These are phyloP conservation scores for Cremastinae sp. DNA, from an alignment of 2,888 invertebrate species.

Conservation along the genomic window DNA sequence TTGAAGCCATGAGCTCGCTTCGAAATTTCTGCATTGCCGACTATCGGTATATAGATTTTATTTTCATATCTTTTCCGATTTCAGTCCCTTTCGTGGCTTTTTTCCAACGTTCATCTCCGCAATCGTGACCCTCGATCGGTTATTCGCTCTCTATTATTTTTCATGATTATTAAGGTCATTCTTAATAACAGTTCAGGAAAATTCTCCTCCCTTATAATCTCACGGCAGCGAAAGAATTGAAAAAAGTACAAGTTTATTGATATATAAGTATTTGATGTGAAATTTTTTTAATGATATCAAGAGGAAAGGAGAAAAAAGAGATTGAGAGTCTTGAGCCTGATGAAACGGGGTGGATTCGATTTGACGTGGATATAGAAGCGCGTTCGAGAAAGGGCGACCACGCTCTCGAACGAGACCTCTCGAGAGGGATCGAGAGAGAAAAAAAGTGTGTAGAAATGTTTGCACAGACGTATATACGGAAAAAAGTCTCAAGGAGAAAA, in stretches of 20 bases:
- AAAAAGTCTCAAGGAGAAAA: constrained; percentile 7
- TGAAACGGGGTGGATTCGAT: too few relatives aligned
- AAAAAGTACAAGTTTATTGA: neutral
- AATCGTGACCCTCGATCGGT: constrained; percentile 17
- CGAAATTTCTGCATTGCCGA: too few relatives aligned
- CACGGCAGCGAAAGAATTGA: constrained; percentile 11
- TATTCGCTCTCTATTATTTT: constrained; percentile 12
- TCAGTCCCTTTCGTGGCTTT: constrained; percentile 1
- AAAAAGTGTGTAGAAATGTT: neutral
- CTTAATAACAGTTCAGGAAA: constrained; percentile 3
- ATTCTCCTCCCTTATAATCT: constrained; percentile 16
- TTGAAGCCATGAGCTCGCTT: neutral
- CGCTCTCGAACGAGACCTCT: neutral
- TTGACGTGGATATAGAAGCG: neutral
- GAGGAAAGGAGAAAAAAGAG: too few relatives aligned
- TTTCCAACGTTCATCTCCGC: neutral
- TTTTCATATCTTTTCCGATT: neutral
- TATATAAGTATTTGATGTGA: too few relatives aligned
- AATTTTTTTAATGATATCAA: too few relatives aligned
- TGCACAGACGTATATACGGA: neutral
- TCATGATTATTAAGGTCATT: neutral
- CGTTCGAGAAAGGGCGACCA: neutral
- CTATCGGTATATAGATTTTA: neutral
- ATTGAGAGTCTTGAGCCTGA: too few relatives aligned
- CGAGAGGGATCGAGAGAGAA: neutral